These are phyloP conservation scores for Phrynosoma blainvillii DNA, from an alignment of 2,113 vertebrate species.

Conservation along the genomic window DNA sequence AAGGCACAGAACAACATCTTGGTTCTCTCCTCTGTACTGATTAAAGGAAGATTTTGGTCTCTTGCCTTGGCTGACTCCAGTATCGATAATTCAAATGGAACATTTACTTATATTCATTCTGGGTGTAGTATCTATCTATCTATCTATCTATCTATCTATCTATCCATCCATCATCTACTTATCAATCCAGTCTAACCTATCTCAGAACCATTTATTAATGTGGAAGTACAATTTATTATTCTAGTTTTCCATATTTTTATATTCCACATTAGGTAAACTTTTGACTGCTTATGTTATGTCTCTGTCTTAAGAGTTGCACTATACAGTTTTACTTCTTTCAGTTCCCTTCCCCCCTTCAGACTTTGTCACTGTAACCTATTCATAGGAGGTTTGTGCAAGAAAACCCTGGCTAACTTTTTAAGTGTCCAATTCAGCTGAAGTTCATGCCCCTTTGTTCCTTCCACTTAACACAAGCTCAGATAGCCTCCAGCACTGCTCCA, in stretches of 20 bases:
- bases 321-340: neutral
- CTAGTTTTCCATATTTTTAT: constrained; percentile 20
- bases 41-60: no score
- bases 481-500: constrained; percentile 82
- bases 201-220: neutral
- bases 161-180: no score
- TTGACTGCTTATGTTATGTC: constrained; percentile 9
- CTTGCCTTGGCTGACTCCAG: neutral
- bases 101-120: neutral
- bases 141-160: no score
- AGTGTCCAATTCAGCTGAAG: constrained; percentile 72
- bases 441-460: constrained; percentile 81
- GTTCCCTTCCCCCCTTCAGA: constrained; percentile 48
- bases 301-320: constrained; percentile 62
- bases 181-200: no score
- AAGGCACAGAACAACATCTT: no score
- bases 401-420: constrained; percentile 74
- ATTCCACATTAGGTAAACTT: neutral
- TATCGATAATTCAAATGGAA: neutral
- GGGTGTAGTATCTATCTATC: no score
- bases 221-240: neutral
- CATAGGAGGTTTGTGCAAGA: constrained; percentile 67
- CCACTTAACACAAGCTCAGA: constrained; percentile 80
- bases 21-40: no score
- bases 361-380: constrained; percentile 71